Percentiles rank a stretch among this genome's conserved stretches.
Conservation (phyloP, 2,113 vertebrate species). For the Ceyx melanurus region DNA sequence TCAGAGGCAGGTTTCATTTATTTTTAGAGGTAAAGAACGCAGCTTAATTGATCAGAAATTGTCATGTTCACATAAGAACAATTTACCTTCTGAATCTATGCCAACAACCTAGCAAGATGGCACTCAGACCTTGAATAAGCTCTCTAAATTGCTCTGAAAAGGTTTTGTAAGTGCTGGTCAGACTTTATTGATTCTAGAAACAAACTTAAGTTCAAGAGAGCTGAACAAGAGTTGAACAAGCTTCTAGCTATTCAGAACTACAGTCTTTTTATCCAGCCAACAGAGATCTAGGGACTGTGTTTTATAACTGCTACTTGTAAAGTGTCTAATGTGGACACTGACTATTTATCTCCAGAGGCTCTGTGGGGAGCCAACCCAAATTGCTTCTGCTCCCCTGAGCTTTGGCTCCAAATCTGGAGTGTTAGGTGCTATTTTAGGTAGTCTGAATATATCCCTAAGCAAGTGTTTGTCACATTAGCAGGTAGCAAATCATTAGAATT, state of each 20-base stretch:
- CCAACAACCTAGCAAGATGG: neutral
- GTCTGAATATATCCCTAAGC: neutral
- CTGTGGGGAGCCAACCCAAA: neutral
- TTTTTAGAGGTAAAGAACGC: neutral
- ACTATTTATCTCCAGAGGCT: neutral
- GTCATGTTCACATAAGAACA: neutral
- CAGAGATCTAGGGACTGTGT: neutral
- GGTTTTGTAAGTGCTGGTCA: neutral
- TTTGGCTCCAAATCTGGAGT: neutral
- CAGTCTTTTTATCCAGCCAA: neutral
- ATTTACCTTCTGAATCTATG: neutral
- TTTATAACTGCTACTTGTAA: neutral
- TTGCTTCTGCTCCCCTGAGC: neutral
- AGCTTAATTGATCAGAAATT: neutral
- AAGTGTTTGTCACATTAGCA: conserved; percentile 9
- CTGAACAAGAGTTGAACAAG: neutral
- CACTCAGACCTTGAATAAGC: neutral
- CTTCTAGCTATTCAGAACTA: neutral
- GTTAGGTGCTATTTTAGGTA: conserved; percentile 18
- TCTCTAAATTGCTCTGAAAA: neutral
- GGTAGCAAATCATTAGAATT: neutral
- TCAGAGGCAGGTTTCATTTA: neutral
- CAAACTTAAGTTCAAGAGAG: neutral
- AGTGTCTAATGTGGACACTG: neutral
- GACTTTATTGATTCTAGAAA: neutral